Evolutionary conservation across 2,888 invertebrate genomes (phyloP).

Genomic region (Leptogaster cylindrica): DNA sequence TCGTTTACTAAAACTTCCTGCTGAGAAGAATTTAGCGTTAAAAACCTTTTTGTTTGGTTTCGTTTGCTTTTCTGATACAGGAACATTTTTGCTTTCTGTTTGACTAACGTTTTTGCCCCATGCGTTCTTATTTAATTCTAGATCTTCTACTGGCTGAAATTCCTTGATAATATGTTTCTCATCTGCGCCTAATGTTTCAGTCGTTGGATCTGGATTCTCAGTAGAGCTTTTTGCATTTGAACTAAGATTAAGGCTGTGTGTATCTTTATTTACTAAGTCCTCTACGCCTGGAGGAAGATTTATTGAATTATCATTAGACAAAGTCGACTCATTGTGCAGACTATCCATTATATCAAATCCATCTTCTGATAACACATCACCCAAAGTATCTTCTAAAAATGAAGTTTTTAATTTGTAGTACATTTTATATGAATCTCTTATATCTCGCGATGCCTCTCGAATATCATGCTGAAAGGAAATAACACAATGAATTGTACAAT

Average conservation of each 20-base stretch:
- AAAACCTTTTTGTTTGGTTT: constrained; percentile 57
- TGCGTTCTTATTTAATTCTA: constrained; percentile 61
- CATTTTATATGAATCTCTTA: constrained; percentile 80
- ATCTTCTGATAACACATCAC: constrained; percentile 63
- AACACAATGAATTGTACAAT: not conserved
- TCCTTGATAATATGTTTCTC: constrained; percentile 53
- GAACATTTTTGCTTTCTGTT: not conserved
- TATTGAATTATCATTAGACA: not conserved
- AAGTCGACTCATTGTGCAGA: constrained; percentile 51
- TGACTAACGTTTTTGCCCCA: constrained; percentile 59
- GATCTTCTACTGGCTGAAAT: constrained; percentile 55
- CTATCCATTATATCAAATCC: constrained; percentile 59
- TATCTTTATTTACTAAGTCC: not conserved
- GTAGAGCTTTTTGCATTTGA: not conserved
- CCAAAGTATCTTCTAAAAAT: constrained; percentile 74
- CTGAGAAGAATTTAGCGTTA: constrained; percentile 73
- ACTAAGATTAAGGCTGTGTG: not conserved
- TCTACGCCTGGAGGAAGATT: constrained; percentile 2
- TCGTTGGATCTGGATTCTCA: constrained; percentile 11
- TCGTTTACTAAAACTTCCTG: constrained; percentile 72
- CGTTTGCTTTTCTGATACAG: constrained; percentile 47
- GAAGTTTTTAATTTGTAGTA: constrained; percentile 81
- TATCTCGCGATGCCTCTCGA: constrained; percentile 73
- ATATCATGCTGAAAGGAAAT: constrained; percentile 71
- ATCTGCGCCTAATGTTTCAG: too few relatives aligned